Evolutionary conservation across 2,113 vertebrate species (phyloP), one percentile per base, ranked within the genome.

Genomic region (Chlorocebus sabaeus): DNA sequence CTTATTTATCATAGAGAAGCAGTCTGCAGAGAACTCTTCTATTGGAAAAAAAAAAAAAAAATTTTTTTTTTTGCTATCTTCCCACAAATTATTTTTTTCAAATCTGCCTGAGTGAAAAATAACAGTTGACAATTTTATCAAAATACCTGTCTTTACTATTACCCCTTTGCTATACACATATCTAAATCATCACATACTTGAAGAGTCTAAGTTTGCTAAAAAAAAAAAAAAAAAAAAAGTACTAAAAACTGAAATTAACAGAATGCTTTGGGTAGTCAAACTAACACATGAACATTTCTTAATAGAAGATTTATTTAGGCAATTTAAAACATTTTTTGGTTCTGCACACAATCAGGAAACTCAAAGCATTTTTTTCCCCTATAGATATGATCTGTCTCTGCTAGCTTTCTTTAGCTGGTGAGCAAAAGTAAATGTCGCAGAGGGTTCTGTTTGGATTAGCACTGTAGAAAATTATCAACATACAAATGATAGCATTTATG

Each of bases 271-370:
- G 3, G 3, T 30, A 81, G 64, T 57, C 76, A 92, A 78, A 67
- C 11, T 57, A 75, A 91, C 30, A 76, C 2, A 18, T 68, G 43
- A 57, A 27, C 11, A 48, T 82, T 79, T 89, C 52, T 72, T 88
- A 76, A 43, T 38, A 48, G 59, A 5, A 67, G 3, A 61, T 70
- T 82, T 73, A 45, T 67, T n/a, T 95, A 38, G 57, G 18, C 52
- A 38, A 73, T 94, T 93, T 96, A 92, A 92, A 80, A 75, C 38
- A 82, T 40, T 72, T 50, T 96, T 85, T 55, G 40, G 10, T 89
- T n/a, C 20, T 89, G 14, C 2, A 61, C 40, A 85, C 57, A 82
- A 32, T 50, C n/a, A 78, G 59, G 81, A 90, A 79, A 57, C 16
- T 14, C 8, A 61, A 86, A 92, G 48, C 18, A 73, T 38, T 61